Conservation (phyloP, 2,113 vertebrate genomes). For the Phaethon lepturus region DNA sequence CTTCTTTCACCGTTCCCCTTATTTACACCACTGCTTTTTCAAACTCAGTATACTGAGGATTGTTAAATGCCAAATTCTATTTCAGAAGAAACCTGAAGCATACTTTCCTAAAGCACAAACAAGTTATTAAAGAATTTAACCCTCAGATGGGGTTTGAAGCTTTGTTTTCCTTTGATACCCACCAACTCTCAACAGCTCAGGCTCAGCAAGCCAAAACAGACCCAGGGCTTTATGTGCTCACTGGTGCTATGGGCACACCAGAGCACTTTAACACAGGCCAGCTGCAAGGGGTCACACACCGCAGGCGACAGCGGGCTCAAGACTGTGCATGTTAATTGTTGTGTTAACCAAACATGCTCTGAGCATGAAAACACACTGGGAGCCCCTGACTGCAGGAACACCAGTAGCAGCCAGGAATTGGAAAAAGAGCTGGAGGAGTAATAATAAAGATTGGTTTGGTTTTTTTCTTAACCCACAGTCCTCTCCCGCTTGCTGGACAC, state of each 20-base stretch:
- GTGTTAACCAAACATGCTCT: rapidly evolving
- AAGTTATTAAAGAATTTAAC: neutral
- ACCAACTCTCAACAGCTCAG: neutral
- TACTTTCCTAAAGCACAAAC: rapidly evolving
- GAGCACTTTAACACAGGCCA: too few relatives aligned
- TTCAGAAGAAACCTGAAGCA: rapidly evolving
- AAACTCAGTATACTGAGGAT: rapidly evolving
- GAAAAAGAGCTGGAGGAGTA: too few relatives aligned
- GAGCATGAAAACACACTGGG: rapidly evolving
- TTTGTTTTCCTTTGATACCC: neutral
- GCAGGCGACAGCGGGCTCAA: rapidly evolving
- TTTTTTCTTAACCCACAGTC: too few relatives aligned
- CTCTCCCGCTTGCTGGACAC: neutral
- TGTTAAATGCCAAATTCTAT: rapidly evolving
- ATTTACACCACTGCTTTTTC: rapidly evolving
- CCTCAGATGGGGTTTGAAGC: rapidly evolving
- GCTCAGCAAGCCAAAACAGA: neutral
- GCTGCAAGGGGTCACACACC: rapidly evolving
- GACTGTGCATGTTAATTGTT: rapidly evolving
- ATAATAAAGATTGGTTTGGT: neutral
- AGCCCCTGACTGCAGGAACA: neutral
- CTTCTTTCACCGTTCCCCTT: neutral
- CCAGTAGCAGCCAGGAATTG: rapidly evolving
- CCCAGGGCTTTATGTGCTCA: rapidly evolving
- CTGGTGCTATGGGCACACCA: rapidly evolving